phyloP scores from a whole-genome alignment of 2,888 invertebrate genomes.

The Eustalomyia histrio region DNA sequence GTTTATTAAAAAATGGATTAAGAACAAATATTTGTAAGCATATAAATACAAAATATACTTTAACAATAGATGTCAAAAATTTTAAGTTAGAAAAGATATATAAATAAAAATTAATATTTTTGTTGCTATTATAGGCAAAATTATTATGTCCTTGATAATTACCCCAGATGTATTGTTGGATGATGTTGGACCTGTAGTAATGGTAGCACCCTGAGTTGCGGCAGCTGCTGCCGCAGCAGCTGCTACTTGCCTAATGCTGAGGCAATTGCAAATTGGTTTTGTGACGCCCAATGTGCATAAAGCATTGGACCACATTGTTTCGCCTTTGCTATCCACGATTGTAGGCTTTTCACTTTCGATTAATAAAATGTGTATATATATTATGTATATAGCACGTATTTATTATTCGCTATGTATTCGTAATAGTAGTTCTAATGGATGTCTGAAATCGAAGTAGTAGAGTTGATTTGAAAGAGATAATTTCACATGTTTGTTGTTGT shows the following conservation, averaged over 20 bases:
- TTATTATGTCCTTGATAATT: slow-evolving; percentile 61
- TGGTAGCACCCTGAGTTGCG: slow-evolving; percentile 71
- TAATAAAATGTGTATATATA: slow-evolving; percentile 35
- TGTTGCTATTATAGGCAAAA: no score
- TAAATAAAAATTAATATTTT: no score
- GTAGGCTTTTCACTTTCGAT: slow-evolving; percentile 42
- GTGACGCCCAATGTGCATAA: slow-evolving; percentile 80
- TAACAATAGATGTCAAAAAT: no score
- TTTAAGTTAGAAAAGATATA: no score
- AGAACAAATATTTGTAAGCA: no score
- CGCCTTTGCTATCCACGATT: slow-evolving; percentile 76
- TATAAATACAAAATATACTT: no score
- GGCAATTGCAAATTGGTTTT: slow-evolving; percentile 79
- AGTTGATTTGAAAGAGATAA: slow-evolving; percentile 37
- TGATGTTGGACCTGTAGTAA: slow-evolving; percentile 74
- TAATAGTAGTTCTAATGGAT: slow-evolving; percentile 44
- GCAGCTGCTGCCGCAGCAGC: slow-evolving; percentile 77
- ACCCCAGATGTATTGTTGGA: slow-evolving; percentile 72
- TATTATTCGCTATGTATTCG: no score
- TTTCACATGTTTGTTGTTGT: not conserved
- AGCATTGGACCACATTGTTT: slow-evolving; percentile 80
- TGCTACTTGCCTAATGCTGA: slow-evolving; percentile 79
- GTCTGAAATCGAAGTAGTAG: slow-evolving; percentile 54
- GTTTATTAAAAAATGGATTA: no score
- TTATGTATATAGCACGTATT: no score